Conservation (phyloP, 1,140 invertebrate genomes). For the Lasaia peninsularis region DNA sequence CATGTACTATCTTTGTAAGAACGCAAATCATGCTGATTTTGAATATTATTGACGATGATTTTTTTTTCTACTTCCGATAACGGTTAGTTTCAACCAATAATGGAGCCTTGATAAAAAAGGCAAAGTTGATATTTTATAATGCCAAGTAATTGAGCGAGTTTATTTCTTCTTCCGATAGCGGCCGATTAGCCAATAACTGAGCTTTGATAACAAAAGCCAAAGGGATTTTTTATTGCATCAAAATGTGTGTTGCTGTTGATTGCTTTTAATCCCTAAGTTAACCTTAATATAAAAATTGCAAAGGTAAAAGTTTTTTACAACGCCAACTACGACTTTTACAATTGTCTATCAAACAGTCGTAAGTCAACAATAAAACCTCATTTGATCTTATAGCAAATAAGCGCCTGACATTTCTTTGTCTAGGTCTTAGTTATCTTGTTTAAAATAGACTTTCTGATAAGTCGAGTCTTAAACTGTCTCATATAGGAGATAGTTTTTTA, state of each 20-base stretch:
- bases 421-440: conserved; percentile 31
- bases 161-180: background rate
- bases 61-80: background rate
- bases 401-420: conserved; percentile 37
- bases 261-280: too few relatives aligned
- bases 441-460: conserved; percentile 17
- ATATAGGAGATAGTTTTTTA: conserved; percentile 38
- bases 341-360: background rate
- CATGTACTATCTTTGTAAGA: background rate
- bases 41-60: background rate
- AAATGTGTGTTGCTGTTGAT: background rate
- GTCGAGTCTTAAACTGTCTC: conserved; percentile 21
- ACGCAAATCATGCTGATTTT: conserved; percentile 2
- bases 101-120: conserved; percentile 2
- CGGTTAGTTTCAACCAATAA: background rate
- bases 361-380: conserved; percentile 6
- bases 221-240: conserved; percentile 1
- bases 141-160: background rate
- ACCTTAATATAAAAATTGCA: too few relatives aligned
- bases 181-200: background rate
- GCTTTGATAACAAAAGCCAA: background rate
- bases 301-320: too few relatives aligned
- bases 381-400: conserved; percentile 31
- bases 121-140: background rate
- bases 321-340: too few relatives aligned